A percentile compares a stretch with the other conserved stretches of the same genome.
Conservation (phyloP, 2,797 vertebrate genomes). For the Loriculus beryllinus region DNA sequence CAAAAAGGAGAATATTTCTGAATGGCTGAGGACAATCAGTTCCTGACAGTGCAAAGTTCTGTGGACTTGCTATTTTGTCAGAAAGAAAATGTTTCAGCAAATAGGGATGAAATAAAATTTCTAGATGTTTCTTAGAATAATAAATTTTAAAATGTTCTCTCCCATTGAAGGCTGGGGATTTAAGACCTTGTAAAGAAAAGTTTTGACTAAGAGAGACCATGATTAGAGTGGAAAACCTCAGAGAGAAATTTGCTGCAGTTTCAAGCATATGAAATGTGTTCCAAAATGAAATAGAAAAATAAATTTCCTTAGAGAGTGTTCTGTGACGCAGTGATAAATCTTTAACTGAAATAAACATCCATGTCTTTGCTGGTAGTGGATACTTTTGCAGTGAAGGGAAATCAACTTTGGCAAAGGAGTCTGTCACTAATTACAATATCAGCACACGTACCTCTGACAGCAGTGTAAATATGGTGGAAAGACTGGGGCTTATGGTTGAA, state of each 20-base stretch:
- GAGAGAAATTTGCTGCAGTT: not conserved
- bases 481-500: not conserved
- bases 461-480: not conserved
- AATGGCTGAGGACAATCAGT: not conserved
- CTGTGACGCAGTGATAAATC: constrained; percentile 15
- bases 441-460: not conserved
- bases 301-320: not conserved
- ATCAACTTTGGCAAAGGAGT: not conserved
- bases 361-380: not conserved
- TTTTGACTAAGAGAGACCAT: not conserved
- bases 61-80: not conserved
- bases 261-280: not conserved
- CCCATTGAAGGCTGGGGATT: not conserved
- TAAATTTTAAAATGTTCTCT: not conserved
- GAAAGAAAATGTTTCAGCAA: not conserved
- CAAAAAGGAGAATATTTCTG: not conserved
- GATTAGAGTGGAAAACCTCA: not conserved
- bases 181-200: not conserved
- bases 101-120: not conserved
- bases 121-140: not conserved
- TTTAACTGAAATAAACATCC: constrained; percentile 2
- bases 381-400: not conserved
- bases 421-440: not conserved
- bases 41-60: not conserved
- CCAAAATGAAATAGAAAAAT: not conserved